A percentile compares a stretch with the other conserved stretches of the same genome.
phyloP scores from a whole-genome alignment of 2,113 vertebrate species.

The Piaya cayana region DNA sequence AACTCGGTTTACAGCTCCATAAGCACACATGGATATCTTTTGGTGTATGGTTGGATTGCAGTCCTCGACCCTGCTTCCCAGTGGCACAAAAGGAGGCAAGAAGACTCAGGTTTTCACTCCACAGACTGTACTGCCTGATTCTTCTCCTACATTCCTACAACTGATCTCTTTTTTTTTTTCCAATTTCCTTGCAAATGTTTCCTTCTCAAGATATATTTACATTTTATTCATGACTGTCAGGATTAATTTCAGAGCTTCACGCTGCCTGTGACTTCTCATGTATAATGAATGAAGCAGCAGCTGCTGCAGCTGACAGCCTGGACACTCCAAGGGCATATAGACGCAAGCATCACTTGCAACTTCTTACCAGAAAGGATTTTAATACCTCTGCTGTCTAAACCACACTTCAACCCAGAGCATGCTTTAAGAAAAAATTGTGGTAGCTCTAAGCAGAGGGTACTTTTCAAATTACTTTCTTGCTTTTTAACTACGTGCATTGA shows the following conservation, averaged over 20 bases:
- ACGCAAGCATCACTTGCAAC: constrained; percentile 24
- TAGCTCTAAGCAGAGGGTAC: neutral
- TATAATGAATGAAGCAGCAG: constrained; percentile 75
- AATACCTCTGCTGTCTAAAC: constrained; percentile 6
- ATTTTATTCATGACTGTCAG: constrained; percentile 75
- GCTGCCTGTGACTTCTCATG: constrained; percentile 63
- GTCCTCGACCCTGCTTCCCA: neutral
- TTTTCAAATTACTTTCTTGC: neutral
- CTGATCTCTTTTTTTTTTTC: neutral
- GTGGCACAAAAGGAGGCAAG: neutral
- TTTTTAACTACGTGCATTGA: neutral
- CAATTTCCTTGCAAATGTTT: constrained; percentile 44
- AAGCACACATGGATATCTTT: rapidly evolving
- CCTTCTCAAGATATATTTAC: constrained; percentile 59
- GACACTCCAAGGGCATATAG: constrained; percentile 60
- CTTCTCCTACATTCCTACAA: neutral
- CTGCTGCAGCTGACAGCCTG: constrained; percentile 67
- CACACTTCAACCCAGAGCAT: neutral
- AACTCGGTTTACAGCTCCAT: neutral
- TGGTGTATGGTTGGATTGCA: neutral
- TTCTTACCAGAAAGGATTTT: constrained; percentile 24
- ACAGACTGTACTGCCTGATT: neutral
- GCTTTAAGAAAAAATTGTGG: neutral
- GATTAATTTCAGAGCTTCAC: constrained; percentile 60
- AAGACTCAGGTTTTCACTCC: neutral